Evolutionary conservation across 2,888 invertebrate genomes (phyloP), one percentile per base, ranked within the genome.

Genomic region (Caenorhabditis sinica): DNA sequence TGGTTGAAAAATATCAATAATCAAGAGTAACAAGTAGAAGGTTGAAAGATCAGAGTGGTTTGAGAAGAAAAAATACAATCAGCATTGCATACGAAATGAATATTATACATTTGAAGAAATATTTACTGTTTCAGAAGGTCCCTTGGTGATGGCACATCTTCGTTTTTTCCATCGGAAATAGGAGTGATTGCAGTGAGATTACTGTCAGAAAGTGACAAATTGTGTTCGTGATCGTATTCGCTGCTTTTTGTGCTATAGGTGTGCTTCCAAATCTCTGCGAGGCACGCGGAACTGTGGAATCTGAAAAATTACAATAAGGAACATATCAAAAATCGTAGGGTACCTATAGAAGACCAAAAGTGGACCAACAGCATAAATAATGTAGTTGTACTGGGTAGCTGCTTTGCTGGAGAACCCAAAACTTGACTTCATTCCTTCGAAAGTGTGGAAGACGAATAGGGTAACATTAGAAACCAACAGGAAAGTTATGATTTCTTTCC

Each of bases 401-500:
- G 84, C 87, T 36, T 83, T 79, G 53, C 66, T 81, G 1, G 87
- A 83, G 15, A 88, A 86, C n/a, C 88, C 88, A 36, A 86, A 87
- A 40, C 84, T 83, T 25, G 90, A 88, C 66, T 91, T 91, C 91
- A 92, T 91, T 0, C 89, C 85, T 63, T 88, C 88, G 58, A 87
- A 88, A 13, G 86, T 88, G 71, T 87, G 86, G 73, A 92, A 92
- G 36, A 90, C 87, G 80, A 91, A 92, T 8, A 92, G 85, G 1
- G 92, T 90, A 17, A 91, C 89, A 77, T 92, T 92, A 13, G 92
- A 90, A 11, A 92, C 88, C 30, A 92, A 85, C 6, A 92, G 85
- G 66, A 92, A 92, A 0, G 92, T 92, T 65, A 92, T 91, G 43
- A 90, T 88, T 63, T 92, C 92, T 80, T 92, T 92, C n/a, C 92